A percentile compares a stretch with the other conserved stretches of the same genome.
Evolutionary conservation across 2,888 invertebrate genomes (phyloP).

Genomic region (Chamaedrilus cognettii): DNA sequence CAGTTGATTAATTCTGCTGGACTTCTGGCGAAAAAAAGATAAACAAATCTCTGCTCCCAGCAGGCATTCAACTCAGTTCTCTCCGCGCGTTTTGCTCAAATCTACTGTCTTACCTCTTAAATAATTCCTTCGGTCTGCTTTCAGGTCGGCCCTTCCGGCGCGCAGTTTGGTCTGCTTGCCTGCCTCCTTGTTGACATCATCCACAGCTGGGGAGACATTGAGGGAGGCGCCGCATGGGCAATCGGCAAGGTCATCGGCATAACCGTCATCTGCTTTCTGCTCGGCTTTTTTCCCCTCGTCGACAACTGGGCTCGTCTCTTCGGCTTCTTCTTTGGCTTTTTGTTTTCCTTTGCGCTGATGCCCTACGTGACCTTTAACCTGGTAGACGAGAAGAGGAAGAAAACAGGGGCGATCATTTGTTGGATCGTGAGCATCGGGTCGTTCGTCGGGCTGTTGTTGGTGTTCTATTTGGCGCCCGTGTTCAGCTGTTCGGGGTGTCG

Average conservation of each 20-base stretch:
- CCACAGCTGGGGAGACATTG: slow-evolving; percentile 89
- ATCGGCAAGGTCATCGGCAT: slow-evolving; percentile 46
- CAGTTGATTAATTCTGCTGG: too few relatives aligned
- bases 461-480: slow-evolving; percentile 86
- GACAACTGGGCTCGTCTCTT: slow-evolving; percentile 98
- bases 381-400: slow-evolving; percentile 76
- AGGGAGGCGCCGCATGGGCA: slow-evolving; percentile 59
- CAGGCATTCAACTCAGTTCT: too few relatives aligned
- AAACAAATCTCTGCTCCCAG: too few relatives aligned
- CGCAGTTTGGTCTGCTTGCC: slow-evolving; percentile 95
- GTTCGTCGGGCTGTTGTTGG: slow-evolving; percentile 73
- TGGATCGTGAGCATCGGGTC: slow-evolving; percentile 72
- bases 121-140: slow-evolving; percentile 43
- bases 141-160: slow-evolving; percentile 96
- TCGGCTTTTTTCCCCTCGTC: slow-evolving; percentile 94
- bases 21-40: too few relatives aligned
- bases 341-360: slow-evolving; percentile 88
- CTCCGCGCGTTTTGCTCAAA: too few relatives aligned
- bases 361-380: slow-evolving; percentile 91
- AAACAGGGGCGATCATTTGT: slow-evolving; percentile 68
- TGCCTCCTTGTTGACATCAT: slow-evolving; percentile 91
- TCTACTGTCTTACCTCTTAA: too few relatives aligned
- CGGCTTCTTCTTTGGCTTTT: slow-evolving; percentile 91
- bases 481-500: slow-evolving; percentile 86
- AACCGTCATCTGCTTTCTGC: slow-evolving; percentile 48